Percentiles rank a stretch among this genome's conserved stretches.
Evolutionary conservation across 2,797 vertebrate species (phyloP).

Genomic region (Geotrypetes seraphini): DNA sequence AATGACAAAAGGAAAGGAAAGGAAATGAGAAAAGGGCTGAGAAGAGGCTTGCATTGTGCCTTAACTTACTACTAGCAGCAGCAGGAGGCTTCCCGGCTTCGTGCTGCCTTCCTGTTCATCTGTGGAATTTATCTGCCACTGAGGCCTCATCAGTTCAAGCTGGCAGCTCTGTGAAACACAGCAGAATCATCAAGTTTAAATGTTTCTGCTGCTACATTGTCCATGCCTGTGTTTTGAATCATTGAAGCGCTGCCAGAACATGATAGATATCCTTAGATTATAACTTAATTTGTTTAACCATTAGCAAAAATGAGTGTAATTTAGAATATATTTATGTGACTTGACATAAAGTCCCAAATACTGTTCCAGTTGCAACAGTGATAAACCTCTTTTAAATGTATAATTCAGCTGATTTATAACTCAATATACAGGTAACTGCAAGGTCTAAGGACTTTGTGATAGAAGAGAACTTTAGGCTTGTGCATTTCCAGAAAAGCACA

Average conservation of each 20-base stretch:
- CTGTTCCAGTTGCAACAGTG: background rate
- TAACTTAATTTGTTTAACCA: constrained; percentile 1
- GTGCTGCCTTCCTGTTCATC: background rate
- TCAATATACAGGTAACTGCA: background rate
- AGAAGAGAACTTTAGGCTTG: no score
- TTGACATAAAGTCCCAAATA: background rate
- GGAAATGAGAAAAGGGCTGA: background rate
- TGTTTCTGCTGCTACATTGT: background rate
- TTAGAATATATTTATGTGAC: background rate
- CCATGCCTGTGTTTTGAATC: constrained; percentile 5
- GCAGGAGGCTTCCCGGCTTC: constrained; percentile 7
- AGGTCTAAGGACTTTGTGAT: no score
- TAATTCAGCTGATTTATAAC: background rate
- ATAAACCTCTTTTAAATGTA: background rate
- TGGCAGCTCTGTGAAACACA: constrained; percentile 4
- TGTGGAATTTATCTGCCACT: constrained; percentile 9
- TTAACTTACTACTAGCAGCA: no score
- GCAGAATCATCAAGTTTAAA: background rate
- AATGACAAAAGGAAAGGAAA: constrained; percentile 13
- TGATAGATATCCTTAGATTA: background rate
- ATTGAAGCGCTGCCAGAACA: constrained; percentile 1
- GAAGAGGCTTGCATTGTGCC: background rate
- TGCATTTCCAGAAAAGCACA: no score
- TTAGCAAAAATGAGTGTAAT: constrained; percentile 1
- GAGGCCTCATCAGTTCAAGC: constrained; percentile 7